Evolutionary conservation across 2,113 vertebrate species (phyloP).

Genomic region (Rhynchomys soricoides): DNA sequence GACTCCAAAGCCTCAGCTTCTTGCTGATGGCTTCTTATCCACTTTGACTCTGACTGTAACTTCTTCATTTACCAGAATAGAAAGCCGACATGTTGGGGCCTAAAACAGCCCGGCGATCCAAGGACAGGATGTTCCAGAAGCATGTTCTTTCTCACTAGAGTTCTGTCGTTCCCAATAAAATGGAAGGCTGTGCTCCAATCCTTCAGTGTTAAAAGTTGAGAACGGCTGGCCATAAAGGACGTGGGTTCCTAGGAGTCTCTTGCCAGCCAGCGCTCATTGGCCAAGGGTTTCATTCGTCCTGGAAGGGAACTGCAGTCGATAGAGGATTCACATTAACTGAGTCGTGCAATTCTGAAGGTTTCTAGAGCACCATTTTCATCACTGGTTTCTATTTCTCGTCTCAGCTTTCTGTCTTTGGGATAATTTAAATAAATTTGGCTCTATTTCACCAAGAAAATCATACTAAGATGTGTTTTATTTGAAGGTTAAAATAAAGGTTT

Average conservation of each 20-base stretch:
- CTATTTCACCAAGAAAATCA: constrained; percentile 58
- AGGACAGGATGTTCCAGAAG: background rate
- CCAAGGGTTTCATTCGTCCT: background rate
- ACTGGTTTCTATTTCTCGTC: constrained; percentile 5
- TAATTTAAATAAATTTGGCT: constrained; percentile 50
- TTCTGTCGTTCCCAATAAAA: background rate
- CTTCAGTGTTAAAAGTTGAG: background rate
- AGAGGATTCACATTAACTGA: constrained; percentile 18
- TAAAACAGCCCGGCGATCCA: background rate
- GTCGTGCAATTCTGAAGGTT: constrained; percentile 4
- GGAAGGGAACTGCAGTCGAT: constrained; percentile 31
- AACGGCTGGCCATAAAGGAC: background rate
- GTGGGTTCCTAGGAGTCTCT: background rate
- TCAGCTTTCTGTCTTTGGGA: constrained; percentile 40
- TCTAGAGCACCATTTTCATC: constrained; percentile 28
- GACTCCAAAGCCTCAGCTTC: background rate
- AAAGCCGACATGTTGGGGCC: background rate
- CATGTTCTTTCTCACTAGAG: background rate
- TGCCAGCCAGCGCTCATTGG: background rate
- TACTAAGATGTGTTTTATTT: constrained; percentile 5
- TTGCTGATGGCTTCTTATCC: background rate
- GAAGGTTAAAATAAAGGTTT: constrained; percentile 39
- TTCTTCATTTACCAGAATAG: background rate
- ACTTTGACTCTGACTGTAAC: background rate
- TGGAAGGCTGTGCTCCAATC: background rate